Evolutionary conservation across 2,113 vertebrate genomes (phyloP).

Genomic region (Uropsilus gracilis): DNA sequence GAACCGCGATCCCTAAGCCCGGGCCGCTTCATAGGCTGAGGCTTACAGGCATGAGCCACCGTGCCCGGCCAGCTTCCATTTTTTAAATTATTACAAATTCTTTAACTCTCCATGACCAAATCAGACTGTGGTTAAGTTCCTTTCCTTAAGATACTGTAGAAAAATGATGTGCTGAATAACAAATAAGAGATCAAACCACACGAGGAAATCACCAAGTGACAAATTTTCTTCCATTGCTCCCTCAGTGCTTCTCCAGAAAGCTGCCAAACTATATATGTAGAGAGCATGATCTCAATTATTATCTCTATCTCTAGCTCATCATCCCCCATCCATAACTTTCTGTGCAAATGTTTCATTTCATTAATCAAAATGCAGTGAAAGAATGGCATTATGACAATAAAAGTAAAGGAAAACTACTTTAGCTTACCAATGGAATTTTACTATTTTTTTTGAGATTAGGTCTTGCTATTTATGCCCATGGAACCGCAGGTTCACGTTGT

Average conservation of each 20-base stretch:
- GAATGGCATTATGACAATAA: neutral
- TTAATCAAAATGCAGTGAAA: conserved; percentile 1
- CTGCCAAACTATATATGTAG: neutral
- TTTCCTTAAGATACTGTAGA: neutral
- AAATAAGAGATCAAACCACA: neutral
- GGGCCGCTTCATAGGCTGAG: no score
- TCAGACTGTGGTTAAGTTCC: neutral
- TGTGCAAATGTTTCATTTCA: neutral
- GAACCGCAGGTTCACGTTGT: no score
- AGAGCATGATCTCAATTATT: neutral
- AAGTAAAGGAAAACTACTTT: neutral
- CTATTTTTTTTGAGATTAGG: no score
- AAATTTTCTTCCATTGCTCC: neutral
- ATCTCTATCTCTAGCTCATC: neutral
- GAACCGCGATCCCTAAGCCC: no score
- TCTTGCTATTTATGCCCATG: no score
- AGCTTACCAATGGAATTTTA: neutral
- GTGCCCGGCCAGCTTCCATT: no score
- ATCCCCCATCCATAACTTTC: neutral
- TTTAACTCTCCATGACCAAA: neutral
- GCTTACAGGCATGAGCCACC: no score
- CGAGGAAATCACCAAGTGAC: neutral
- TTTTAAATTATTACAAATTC: conserved; percentile 30
- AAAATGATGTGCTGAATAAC: neutral
- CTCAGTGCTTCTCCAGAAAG: neutral